phyloP scores from a whole-genome alignment of 2,888 invertebrate species.

The Mantis religiosa region DNA sequence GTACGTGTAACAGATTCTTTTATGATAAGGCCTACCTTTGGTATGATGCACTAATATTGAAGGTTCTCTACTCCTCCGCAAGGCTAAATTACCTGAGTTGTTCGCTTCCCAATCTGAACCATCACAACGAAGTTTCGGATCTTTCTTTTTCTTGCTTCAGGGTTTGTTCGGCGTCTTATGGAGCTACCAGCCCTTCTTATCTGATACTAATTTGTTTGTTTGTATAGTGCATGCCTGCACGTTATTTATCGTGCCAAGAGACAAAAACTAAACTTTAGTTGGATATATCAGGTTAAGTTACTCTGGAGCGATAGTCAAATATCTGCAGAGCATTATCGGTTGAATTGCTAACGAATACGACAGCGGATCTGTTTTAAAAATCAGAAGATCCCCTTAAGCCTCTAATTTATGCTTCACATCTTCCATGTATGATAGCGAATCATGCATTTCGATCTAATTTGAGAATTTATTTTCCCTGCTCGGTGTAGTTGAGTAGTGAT shows the following conservation, averaged over 20 bases:
- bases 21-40: not conserved
- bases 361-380: not conserved
- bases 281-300: not conserved
- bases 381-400: not conserved
- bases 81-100: not conserved
- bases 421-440: not conserved
- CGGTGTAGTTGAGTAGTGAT: no score
- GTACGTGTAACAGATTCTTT: no score
- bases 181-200: not conserved
- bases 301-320: not conserved
- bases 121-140: not conserved
- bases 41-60: not conserved
- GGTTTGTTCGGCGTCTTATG: not conserved
- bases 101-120: not conserved
- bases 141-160: not conserved
- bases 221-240: not conserved
- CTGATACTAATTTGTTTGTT: not conserved
- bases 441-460: not conserved
- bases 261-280: not conserved
- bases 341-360: not conserved
- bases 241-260: not conserved
- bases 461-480: not conserved
- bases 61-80: not conserved
- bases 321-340: not conserved
- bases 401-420: not conserved